Percentiles rank a stretch among this genome's conserved stretches.
phyloP scores from a whole-genome alignment of 2,797 vertebrate species.

The Salmo trutta region DNA sequence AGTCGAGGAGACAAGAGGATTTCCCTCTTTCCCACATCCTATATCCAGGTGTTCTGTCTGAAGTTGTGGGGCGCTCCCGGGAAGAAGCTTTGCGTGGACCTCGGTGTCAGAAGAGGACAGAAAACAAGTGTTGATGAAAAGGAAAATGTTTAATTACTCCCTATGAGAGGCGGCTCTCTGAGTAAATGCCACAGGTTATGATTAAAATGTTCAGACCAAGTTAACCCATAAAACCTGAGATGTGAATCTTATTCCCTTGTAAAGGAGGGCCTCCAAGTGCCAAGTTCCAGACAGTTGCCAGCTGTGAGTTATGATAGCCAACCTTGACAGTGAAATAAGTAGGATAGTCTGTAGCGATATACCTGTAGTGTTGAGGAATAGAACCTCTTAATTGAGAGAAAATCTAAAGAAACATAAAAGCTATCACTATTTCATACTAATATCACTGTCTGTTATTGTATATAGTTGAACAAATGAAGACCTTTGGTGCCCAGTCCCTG shows the following conservation, averaged over 20 bases:
- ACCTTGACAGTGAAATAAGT: not conserved
- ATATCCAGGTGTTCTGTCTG: conserved; percentile 23
- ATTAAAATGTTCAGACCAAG: not conserved
- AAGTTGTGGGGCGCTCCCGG: not conserved
- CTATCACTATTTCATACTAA: no score
- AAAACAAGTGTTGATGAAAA: not conserved
- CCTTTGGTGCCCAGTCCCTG: no score
- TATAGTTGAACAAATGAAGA: no score
- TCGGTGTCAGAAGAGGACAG: not conserved
- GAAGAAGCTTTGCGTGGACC: not conserved
- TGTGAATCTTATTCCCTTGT: not conserved
- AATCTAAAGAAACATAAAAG: no score
- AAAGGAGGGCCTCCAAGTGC: not conserved
- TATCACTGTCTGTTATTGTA: no score
- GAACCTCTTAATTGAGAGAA: not conserved
- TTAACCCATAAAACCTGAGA: not conserved
- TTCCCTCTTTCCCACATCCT: conserved; percentile 14
- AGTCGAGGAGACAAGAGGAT: conserved; percentile 15
- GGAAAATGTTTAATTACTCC: not conserved
- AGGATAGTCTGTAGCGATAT: not conserved
- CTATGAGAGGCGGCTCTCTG: not conserved
- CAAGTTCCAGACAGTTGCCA: not conserved
- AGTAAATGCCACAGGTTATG: not conserved
- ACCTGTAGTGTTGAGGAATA: not conserved
- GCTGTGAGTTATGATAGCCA: not conserved